These are phyloP conservation scores for Schizopygopsis pylzovi DNA, from an alignment of 2,797 vertebrate genomes.

Conservation along the genomic window DNA sequence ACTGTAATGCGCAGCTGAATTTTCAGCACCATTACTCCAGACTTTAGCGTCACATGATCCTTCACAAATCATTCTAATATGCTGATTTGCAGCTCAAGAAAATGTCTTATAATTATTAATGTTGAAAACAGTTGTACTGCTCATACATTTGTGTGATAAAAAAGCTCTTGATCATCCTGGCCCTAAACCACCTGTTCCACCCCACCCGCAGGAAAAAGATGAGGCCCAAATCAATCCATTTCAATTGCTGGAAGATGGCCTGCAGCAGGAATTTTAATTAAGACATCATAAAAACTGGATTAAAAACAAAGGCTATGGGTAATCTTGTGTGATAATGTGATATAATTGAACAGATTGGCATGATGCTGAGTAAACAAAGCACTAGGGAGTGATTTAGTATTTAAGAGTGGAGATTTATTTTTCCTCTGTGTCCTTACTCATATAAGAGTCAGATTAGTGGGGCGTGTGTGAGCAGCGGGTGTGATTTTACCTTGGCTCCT, in stretches of 20 bases:
- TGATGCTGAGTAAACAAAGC: conserved; percentile 43
- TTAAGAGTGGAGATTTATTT: conserved; percentile 36
- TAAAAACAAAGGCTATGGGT: conserved; percentile 56
- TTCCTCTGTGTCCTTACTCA: background rate
- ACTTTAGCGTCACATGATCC: background rate
- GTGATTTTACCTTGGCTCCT: conserved; percentile 86
- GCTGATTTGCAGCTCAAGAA: background rate
- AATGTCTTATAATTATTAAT: background rate
- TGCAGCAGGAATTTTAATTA: conserved; percentile 57
- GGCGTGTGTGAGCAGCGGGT: background rate
- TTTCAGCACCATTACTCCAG: background rate
- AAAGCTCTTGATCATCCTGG: background rate
- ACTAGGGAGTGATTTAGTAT: conserved; percentile 18
- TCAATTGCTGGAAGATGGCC: conserved; percentile 48
- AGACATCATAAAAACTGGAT: conserved; percentile 57
- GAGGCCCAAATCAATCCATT: conserved; percentile 50
- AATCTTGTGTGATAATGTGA: conserved; percentile 51
- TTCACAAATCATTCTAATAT: background rate
- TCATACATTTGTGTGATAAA: background rate
- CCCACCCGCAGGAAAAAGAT: conserved; percentile 32
- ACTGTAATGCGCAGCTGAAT: background rate
- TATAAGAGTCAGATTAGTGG: background rate
- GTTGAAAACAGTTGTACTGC: background rate
- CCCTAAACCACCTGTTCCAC: conserved; percentile 40
- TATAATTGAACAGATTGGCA: conserved; percentile 48